Evolutionary conservation across 2,888 invertebrate genomes (phyloP).

Genomic region (Stratiomys singularior): DNA sequence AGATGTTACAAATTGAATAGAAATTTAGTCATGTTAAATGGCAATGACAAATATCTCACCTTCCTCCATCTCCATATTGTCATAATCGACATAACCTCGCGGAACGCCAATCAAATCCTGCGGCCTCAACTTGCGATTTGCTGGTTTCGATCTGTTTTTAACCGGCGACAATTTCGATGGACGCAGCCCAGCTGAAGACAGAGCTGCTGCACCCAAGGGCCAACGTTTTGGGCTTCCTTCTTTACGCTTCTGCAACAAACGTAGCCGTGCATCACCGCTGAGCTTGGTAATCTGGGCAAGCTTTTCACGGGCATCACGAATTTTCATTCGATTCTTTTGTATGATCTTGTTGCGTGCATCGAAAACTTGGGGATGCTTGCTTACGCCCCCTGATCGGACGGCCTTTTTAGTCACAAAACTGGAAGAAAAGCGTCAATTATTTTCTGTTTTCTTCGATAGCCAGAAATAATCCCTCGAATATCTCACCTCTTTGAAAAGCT

Average conservation of each 20-base stretch:
- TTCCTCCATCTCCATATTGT: constrained; percentile 64
- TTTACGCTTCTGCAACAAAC: constrained; percentile 71
- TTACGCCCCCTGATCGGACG: background rate
- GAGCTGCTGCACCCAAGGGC: background rate
- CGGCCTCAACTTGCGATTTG: constrained; percentile 49
- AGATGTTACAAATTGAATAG: constrained; percentile 2
- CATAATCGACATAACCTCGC: constrained; percentile 63
- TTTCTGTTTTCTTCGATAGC: background rate
- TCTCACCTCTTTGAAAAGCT: constrained; percentile 47
- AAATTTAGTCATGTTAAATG: background rate
- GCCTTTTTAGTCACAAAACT: constrained; percentile 31
- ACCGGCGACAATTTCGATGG: constrained; percentile 10
- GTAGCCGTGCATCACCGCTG: constrained; percentile 77
- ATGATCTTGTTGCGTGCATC: constrained; percentile 85
- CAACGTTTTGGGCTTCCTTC: constrained; percentile 36
- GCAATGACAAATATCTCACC: constrained; percentile 55
- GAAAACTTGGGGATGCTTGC: constrained; percentile 50
- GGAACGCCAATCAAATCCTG: constrained; percentile 56
- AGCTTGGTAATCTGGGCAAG: constrained; percentile 79
- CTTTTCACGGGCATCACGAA: constrained; percentile 84
- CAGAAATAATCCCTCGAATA: background rate
- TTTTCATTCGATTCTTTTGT: constrained; percentile 78
- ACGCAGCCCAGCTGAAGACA: background rate
- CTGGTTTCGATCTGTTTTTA: constrained; percentile 41
- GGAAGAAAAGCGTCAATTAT: background rate